Percentiles rank a stretch among this genome's conserved stretches.
These are phyloP conservation scores for Ornithoptera alexandrae DNA, from an alignment of 2,888 invertebrate species.

Conservation along the genomic window DNA sequence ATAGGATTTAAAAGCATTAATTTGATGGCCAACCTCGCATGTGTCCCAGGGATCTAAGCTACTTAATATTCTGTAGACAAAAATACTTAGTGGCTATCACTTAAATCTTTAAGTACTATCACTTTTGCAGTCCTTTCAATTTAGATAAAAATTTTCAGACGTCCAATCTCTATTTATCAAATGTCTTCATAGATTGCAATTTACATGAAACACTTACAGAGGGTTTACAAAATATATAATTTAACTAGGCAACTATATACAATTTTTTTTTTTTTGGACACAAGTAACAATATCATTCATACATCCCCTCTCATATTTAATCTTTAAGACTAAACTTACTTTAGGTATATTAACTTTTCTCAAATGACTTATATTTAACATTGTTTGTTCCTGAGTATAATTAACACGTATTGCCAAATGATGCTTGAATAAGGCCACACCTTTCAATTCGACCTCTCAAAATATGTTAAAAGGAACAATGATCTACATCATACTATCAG, in stretches of 20 bases:
- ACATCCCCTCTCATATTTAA: constrained; percentile 31
- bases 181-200: constrained; percentile 18
- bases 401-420: constrained; percentile 34
- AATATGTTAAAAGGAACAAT: constrained; percentile 28
- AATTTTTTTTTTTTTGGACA: constrained; percentile 34
- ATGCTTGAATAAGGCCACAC: constrained; percentile 62
- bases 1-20: constrained; percentile 10
- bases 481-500: constrained; percentile 1
- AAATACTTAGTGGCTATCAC: constrained; percentile 42
- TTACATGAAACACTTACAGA: constrained; percentile 30
- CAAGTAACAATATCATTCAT: constrained; percentile 38
- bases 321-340: constrained; percentile 28
- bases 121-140: constrained; percentile 56
- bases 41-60: constrained; percentile 17
- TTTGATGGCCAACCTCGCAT: constrained; percentile 1
- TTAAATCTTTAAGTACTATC: constrained; percentile 68
- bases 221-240: constrained; percentile 39
- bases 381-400: constrained; percentile 31
- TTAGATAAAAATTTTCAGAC: constrained; percentile 19
- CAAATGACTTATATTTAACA: constrained; percentile 29
- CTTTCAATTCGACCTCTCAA: constrained; percentile 47
- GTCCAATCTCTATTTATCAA: neutral
- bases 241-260: constrained; percentile 44
- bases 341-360: constrained; percentile 21
- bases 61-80: constrained; percentile 21